Evolutionary conservation across 2,113 vertebrate species (phyloP).

Genomic region (Girardinichthys multiradiatus): DNA sequence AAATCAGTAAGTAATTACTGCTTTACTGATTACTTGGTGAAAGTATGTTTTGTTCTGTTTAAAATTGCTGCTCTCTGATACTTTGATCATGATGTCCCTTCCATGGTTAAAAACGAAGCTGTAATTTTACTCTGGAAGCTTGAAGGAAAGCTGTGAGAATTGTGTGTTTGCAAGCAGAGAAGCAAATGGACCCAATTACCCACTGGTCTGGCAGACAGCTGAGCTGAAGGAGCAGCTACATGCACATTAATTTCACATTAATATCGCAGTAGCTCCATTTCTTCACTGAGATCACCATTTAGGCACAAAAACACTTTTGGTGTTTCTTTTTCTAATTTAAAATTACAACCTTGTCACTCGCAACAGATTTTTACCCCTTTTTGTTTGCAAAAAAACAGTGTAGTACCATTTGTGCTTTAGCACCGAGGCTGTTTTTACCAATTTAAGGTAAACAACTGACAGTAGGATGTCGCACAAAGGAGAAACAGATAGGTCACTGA

Average conservation of each 20-base stretch:
- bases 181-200: slow-evolving; percentile 57
- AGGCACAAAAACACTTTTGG: slow-evolving; percentile 29
- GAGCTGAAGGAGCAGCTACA: slow-evolving; percentile 51
- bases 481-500: neutral
- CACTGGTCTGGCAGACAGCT: slow-evolving; percentile 39
- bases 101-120: slow-evolving; percentile 5
- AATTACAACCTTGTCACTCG: slow-evolving; percentile 27
- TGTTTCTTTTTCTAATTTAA: slow-evolving; percentile 5
- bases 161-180: slow-evolving; percentile 35
- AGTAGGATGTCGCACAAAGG: neutral
- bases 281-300: slow-evolving; percentile 30
- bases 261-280: slow-evolving; percentile 52
- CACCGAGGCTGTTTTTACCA: slow-evolving; percentile 15
- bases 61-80: neutral
- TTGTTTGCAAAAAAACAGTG: neutral
- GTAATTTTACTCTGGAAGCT: slow-evolving; percentile 35
- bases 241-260: slow-evolving; percentile 63
- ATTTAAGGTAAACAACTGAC: neutral
- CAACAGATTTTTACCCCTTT: neutral
- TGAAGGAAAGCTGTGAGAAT: slow-evolving; percentile 32
- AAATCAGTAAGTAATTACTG: too few species aligned
- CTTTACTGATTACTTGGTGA: neutral
- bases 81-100: neutral
- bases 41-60: neutral
- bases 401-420: neutral